Evolutionary conservation across 2,113 vertebrate genomes (phyloP).

Genomic region (Hippocampus comes): DNA sequence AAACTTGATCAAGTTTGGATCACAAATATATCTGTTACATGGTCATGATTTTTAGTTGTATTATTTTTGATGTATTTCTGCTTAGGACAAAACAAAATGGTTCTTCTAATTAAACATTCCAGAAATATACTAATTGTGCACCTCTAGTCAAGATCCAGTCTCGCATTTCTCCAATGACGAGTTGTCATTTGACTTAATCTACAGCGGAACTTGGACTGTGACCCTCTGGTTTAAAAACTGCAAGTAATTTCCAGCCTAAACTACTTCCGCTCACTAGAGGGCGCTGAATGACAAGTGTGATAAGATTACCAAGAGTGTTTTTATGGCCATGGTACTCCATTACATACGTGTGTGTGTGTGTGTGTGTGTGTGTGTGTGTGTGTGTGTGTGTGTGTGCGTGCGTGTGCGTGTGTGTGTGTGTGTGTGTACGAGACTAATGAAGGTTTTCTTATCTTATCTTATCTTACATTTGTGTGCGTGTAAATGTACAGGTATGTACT

Average conservation of each 20-base stretch:
- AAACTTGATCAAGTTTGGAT: not conserved
- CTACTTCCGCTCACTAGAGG: conserved; percentile 45
- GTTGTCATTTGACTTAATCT: not conserved
- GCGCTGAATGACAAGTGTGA: conserved; percentile 28
- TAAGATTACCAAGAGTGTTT: not conserved
- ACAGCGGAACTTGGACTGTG: not conserved
- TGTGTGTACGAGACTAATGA: too few relatives aligned
- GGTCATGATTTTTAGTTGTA: not conserved
- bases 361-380: too few relatives aligned
- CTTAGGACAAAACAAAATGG: too few relatives aligned
- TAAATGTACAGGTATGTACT: conserved; percentile 40
- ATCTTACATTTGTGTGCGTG: not conserved
- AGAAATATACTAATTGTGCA: not conserved
- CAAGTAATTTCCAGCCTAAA: not conserved
- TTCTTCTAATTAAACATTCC: too few relatives aligned
- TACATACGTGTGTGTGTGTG: conserved; percentile 3
- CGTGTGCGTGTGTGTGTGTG: not conserved
- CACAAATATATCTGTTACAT: not conserved
- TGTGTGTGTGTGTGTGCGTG: too few relatives aligned
- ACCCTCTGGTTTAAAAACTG: not conserved
- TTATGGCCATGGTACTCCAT: not conserved
- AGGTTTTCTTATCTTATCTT: too few relatives aligned
- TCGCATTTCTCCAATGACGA: not conserved
- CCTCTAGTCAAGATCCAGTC: not conserved
- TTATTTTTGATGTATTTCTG: not conserved